phyloP scores from a whole-genome alignment of 2,797 vertebrate species.

The Streptopelia turtur region DNA sequence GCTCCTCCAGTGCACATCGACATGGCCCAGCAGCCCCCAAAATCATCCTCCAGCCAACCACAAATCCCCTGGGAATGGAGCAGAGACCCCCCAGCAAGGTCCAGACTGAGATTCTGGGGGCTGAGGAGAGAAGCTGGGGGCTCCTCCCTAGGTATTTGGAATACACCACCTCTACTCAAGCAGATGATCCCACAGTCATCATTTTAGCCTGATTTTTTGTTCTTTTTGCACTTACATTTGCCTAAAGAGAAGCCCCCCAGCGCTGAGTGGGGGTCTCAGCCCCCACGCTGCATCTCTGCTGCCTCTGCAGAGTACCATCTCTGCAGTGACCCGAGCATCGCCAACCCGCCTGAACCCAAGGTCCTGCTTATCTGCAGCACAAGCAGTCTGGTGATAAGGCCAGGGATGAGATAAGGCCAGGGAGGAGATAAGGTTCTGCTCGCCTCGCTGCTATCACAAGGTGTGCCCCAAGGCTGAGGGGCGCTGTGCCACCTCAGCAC shows the following conservation, averaged over 20 bases:
- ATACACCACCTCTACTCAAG: neutral
- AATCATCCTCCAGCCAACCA: neutral
- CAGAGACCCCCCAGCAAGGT: neutral
- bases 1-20: neutral
- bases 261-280: fast-evolving
- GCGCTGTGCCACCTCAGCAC: neutral
- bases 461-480: constrained; percentile 5
- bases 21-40: neutral
- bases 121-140: neutral
- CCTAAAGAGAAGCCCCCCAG: neutral
- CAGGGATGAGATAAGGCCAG: constrained; percentile 26
- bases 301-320: too few relatives aligned
- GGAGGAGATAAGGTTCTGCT: constrained; percentile 35
- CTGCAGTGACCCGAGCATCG: neutral
- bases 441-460: neutral
- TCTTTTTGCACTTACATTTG: neutral
- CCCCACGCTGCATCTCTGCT: neutral
- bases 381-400: constrained; percentile 27
- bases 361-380: constrained; percentile 36
- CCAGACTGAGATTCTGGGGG: neutral
- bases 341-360: constrained; percentile 32
- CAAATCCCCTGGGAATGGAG: neutral
- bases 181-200: neutral
- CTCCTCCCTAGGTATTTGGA: neutral
- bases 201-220: neutral